A percentile compares a stretch with the other conserved stretches of the same genome.
These are phyloP conservation scores for Chaenodraco wilsoni DNA, from an alignment of 2,797 vertebrate genomes.

Conservation along the genomic window DNA sequence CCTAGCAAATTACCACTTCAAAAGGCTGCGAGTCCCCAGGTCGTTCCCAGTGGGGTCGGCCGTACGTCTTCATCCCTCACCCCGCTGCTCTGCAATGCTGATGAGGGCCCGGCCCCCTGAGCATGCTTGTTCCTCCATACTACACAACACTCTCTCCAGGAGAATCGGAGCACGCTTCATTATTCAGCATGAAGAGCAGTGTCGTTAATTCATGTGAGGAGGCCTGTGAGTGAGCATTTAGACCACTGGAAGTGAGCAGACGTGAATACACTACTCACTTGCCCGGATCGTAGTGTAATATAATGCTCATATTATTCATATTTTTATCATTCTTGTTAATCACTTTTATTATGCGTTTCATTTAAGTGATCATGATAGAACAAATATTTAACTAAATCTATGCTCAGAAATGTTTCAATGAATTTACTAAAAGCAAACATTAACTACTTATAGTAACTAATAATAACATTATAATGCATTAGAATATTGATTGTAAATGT, in stretches of 20 bases:
- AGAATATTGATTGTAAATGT: no score
- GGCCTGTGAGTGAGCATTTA: slow-evolving; percentile 2
- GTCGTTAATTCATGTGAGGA: slow-evolving; percentile 29
- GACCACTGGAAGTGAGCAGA: slow-evolving; percentile 9
- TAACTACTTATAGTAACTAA: no score
- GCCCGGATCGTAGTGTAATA: no score
- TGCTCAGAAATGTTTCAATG: no score
- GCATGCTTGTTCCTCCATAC: slow-evolving; percentile 47
- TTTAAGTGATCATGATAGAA: no score
- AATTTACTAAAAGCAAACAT: no score
- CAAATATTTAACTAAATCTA: no score
- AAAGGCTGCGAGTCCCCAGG: slow-evolving; percentile 74
- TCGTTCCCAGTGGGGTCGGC: slow-evolving; percentile 59
- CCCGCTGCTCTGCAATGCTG: slow-evolving; percentile 64
- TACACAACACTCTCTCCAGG: slow-evolving; percentile 56
- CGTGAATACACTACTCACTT: no score
- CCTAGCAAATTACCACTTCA: slow-evolving; percentile 83
- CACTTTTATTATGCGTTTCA: no score
- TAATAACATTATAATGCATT: no score
- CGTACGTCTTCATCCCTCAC: slow-evolving; percentile 17
- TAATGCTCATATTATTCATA: no score
- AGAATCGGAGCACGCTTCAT: slow-evolving; percentile 34
- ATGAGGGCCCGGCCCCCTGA: slow-evolving; percentile 58
- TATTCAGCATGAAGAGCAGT: slow-evolving; percentile 35
- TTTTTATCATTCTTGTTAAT: no score